Evolutionary conservation across 2,113 vertebrate genomes (phyloP).

Genomic region (Ctenomys sociabilis): DNA sequence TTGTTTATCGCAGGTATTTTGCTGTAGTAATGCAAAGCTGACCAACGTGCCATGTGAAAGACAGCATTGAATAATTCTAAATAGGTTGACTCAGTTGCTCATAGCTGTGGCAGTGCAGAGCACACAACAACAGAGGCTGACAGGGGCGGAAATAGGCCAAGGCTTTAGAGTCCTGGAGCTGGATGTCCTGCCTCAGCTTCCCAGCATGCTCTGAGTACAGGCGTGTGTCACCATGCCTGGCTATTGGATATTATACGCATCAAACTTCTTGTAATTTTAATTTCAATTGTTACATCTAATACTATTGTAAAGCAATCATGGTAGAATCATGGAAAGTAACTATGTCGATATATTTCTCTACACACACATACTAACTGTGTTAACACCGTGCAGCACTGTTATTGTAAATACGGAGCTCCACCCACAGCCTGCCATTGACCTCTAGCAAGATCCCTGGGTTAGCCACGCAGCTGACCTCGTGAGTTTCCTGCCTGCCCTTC

Average conservation of each 20-base stretch:
- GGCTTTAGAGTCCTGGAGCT: background rate
- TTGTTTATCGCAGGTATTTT: background rate
- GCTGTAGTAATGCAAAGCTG: background rate
- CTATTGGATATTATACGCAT: background rate
- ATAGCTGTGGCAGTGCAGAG: background rate
- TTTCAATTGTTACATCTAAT: background rate
- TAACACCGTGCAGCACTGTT: background rate
- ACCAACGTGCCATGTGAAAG: background rate
- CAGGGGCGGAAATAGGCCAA: background rate
- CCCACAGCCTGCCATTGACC: background rate
- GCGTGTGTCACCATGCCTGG: background rate
- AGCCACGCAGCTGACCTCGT: background rate
- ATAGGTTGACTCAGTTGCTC: background rate
- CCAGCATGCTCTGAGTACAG: background rate
- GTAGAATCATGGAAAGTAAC: background rate
- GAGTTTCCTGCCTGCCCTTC: background rate
- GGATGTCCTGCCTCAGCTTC: background rate
- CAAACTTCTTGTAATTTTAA: background rate
- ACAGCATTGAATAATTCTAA: background rate
- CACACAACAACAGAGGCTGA: background rate
- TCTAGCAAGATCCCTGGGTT: background rate
- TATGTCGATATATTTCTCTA: background rate
- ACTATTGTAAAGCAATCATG: background rate
- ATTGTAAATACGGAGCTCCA: background rate
- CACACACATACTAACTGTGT: background rate